Percentiles rank a stretch among this genome's conserved stretches.
Conservation (phyloP, 1,140 invertebrate genomes). For the Solenopsis fugax region DNA sequence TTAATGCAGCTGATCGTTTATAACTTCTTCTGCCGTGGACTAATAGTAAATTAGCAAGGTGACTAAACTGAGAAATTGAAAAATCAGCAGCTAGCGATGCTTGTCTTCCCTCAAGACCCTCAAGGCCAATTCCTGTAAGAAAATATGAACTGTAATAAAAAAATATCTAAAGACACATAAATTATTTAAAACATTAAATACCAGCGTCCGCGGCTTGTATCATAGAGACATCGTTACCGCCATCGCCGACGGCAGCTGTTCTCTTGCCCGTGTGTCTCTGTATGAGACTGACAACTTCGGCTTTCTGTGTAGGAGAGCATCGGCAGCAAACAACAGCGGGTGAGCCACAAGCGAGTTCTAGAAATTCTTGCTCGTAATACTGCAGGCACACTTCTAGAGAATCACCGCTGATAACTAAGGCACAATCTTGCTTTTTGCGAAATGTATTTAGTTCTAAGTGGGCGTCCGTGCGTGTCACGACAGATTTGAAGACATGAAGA, state of each 20-base stretch:
- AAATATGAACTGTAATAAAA: neutral
- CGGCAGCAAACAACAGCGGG: slow-evolving; percentile 98
- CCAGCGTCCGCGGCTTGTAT: slow-evolving; percentile 98
- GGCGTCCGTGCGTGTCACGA: slow-evolving; percentile 94
- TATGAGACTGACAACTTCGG: slow-evolving; percentile 96
- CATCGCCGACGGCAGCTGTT: slow-evolving; percentile 94
- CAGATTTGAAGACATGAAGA: slow-evolving; percentile 91
- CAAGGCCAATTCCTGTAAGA: slow-evolving; percentile 95
- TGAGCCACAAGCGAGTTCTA: slow-evolving; percentile 96
- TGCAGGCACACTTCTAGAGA: slow-evolving; percentile 97
- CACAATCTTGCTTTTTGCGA: slow-evolving; percentile 94
- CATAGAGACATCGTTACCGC: slow-evolving; percentile 96
- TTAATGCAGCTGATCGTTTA: slow-evolving; percentile 97
- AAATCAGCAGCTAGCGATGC: slow-evolving; percentile 99
- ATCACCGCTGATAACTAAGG: slow-evolving; percentile 97
- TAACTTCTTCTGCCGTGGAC: slow-evolving; percentile 98
- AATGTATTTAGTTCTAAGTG: slow-evolving; percentile 97
- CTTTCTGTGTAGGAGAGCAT: slow-evolving; percentile 99
- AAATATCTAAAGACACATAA: neutral
- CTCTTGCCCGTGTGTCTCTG: slow-evolving; percentile 95
- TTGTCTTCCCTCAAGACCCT: slow-evolving; percentile 97
- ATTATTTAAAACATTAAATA: slow-evolving; percentile 65
- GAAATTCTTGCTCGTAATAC: slow-evolving; percentile 98
- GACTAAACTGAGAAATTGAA: slow-evolving; percentile 97
- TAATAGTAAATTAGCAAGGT: slow-evolving; percentile 94